phyloP scores from a whole-genome alignment of 2,797 vertebrate genomes.

The Catostomus latipinnis region DNA sequence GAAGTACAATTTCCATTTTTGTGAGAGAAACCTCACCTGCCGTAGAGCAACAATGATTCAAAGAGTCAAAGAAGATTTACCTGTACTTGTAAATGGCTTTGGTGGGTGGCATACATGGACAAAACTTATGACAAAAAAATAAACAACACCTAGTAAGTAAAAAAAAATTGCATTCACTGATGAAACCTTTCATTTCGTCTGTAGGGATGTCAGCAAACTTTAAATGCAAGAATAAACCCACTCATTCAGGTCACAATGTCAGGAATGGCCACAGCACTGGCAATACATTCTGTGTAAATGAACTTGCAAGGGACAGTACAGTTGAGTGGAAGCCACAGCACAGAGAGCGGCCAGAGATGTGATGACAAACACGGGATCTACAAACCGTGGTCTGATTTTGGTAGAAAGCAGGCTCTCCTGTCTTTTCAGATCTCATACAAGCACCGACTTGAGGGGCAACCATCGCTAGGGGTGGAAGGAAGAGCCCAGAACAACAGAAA shows the following conservation, averaged over 20 bases:
- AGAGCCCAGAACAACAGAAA: slow-evolving; percentile 71
- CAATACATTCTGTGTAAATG: slow-evolving; percentile 82
- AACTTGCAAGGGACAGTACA: slow-evolving; percentile 84
- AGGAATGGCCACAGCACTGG: slow-evolving; percentile 55
- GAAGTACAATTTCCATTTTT: not conserved
- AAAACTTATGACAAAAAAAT: slow-evolving; percentile 28
- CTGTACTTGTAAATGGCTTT: slow-evolving; percentile 19
- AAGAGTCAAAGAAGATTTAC: slow-evolving; percentile 5
- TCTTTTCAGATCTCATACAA: slow-evolving; percentile 99
- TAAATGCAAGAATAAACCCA: slow-evolving; percentile 60
- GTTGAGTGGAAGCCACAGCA: slow-evolving; percentile 90
- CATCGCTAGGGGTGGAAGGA: slow-evolving; percentile 91
- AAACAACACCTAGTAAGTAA: slow-evolving; percentile 3
- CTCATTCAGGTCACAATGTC: slow-evolving; percentile 54
- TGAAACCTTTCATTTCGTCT: slow-evolving; percentile 44
- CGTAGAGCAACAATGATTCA: not conserved
- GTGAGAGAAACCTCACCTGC: not conserved
- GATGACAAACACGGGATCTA: slow-evolving; percentile 80
- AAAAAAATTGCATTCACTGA: slow-evolving; percentile 34
- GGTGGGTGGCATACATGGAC: slow-evolving; percentile 15
- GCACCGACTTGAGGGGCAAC: slow-evolving; percentile 97
- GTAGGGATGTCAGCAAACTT: slow-evolving; percentile 44
- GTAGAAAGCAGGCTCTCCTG: slow-evolving; percentile 98
- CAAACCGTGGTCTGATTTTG: slow-evolving; percentile 99
- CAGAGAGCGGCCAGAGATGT: slow-evolving; percentile 86